Evolutionary conservation across 2,113 vertebrate genomes (phyloP).

Genomic region (Origma solitaria): DNA sequence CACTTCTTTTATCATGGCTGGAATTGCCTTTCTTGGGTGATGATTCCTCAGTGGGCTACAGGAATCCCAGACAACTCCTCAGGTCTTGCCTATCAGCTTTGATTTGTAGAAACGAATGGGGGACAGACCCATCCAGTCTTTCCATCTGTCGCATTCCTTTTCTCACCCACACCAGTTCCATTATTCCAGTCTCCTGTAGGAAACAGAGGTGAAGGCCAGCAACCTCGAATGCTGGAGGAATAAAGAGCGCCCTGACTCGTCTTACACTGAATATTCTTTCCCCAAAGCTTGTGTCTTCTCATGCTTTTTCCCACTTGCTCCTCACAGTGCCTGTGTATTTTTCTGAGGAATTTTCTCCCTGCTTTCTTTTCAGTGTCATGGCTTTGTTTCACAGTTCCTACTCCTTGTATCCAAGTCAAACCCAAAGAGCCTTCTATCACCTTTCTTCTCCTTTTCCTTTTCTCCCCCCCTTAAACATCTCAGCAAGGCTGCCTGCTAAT

Average conservation of each 20-base stretch:
- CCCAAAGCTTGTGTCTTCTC: not conserved
- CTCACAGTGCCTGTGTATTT: not conserved
- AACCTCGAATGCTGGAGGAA: not conserved
- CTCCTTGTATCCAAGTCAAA: not conserved
- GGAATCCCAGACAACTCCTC: not conserved
- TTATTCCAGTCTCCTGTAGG: not conserved
- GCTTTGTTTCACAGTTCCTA: not conserved
- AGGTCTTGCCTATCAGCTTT: not conserved
- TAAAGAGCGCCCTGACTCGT: not conserved
- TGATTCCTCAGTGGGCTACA: not conserved
- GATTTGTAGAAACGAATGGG: not conserved
- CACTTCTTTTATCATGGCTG: not conserved
- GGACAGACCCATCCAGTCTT: not conserved
- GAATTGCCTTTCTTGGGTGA: not conserved
- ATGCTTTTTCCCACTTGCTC: not conserved
- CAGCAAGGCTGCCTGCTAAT: conserved; percentile 37
- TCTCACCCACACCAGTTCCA: not conserved
- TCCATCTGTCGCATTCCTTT: not conserved
- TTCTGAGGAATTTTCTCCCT: not conserved
- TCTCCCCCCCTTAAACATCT: not conserved
- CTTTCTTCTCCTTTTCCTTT: not conserved
- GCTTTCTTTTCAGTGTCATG: not conserved
- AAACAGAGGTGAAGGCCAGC: not conserved
- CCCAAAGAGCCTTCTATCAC: not conserved
- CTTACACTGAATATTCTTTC: not conserved